Evolutionary conservation across 2,113 vertebrate species (phyloP), one percentile per base, ranked within the genome.

Genomic region (Lepidothrix coronata): DNA sequence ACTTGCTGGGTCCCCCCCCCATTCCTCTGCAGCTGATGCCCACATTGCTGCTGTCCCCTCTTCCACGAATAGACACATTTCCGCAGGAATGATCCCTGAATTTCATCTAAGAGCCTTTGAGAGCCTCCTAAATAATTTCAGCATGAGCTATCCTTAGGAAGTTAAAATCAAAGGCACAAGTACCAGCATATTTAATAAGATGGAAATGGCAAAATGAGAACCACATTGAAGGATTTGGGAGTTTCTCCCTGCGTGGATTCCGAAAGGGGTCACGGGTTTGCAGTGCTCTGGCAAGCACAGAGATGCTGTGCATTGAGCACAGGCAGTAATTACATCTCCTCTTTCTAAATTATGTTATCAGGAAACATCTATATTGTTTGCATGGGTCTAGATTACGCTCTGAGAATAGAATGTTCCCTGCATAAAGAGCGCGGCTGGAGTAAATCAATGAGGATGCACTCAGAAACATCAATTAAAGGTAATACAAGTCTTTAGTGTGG

Each of bases 331-430:
- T 93, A 91, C 80, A 82, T 92, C 79, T 84, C 70, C 71, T 89
- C 80, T 93, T 95, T 77, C 87, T 91, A 96, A 96, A 96, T 95
- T 73, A 84, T 95, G 88, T 95, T 96, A 96, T 95, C 94, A 94
- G 92, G 87, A 97, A 96, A 91, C 65, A 92, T 96, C 82, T 89
- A 87, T 87, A 94, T 95, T 94, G 82, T 96, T 95, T 79, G 12
- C 85, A 92, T 77, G 93, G 73, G 71, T 93, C 89, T 95, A 82
- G 91, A 87, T 96, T 96, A 94, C 61, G 9, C 73, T 91, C 92
- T 87, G 83, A 97, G 96, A 97, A 97, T 96, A 97, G 94, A 94
- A 95, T 93, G 92, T 97, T 97, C 95, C 55, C 80, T 84, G 89
- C 89, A 79, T 71, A 95, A 95, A 95, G 91, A 95, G 89, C 44